Percentiles rank a stretch among this genome's conserved stretches.
phyloP scores from a whole-genome alignment of 2,113 vertebrate genomes.

The Sorex fumeus region DNA sequence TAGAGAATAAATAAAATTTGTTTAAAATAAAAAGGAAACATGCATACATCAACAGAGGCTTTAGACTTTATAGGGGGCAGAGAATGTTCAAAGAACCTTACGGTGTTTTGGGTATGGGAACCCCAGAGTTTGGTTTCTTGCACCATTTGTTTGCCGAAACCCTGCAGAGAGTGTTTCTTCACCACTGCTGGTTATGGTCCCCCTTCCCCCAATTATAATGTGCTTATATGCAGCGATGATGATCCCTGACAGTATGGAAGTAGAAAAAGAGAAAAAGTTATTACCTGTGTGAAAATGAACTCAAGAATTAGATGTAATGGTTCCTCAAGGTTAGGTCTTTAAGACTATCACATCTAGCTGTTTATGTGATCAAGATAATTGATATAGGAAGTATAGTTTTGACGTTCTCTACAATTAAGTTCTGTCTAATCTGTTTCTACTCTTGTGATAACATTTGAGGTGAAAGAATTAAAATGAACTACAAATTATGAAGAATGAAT shows the following conservation, averaged over 20 bases:
- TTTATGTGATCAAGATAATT: background rate
- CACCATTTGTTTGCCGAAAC: too few relatives aligned
- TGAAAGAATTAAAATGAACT: background rate
- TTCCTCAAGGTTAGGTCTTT: conserved; percentile 26
- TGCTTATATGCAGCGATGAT: background rate
- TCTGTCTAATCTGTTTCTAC: background rate
- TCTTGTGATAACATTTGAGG: background rate
- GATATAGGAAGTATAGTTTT: conserved; percentile 1
- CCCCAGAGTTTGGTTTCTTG: too few relatives aligned
- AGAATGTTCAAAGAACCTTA: too few relatives aligned
- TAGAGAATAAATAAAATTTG: too few relatives aligned
- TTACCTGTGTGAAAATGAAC: conserved; percentile 4
- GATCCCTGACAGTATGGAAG: conserved; percentile 8
- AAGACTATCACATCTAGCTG: background rate
- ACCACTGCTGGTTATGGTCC: too few relatives aligned
- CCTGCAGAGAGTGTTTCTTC: too few relatives aligned
- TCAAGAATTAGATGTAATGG: conserved; percentile 21
- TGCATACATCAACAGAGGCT: background rate
- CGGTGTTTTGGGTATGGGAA: too few relatives aligned
- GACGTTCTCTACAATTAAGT: background rate
- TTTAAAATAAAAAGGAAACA: too few relatives aligned
- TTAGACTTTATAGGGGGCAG: background rate
- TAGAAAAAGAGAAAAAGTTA: conserved; percentile 29
- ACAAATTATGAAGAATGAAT: too few relatives aligned
- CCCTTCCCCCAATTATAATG: too few relatives aligned